A percentile compares a stretch with the other conserved stretches of the same genome.
phyloP scores from a whole-genome alignment of 2,113 vertebrate genomes.

The Paracanthobrama guichenoti region DNA sequence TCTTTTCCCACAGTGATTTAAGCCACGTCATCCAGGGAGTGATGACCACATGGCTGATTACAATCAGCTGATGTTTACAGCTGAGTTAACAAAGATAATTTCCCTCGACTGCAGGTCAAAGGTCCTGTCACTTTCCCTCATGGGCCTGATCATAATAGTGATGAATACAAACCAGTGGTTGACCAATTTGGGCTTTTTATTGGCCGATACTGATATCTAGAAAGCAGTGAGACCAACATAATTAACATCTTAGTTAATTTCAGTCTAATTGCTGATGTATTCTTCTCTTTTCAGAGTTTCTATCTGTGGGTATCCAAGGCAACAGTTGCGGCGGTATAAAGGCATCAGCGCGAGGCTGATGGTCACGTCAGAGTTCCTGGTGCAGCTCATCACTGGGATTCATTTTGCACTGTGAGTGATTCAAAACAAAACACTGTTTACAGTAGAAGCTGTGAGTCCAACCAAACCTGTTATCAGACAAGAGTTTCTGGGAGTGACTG shows the following conservation, averaged over 20 bases:
- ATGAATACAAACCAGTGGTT: not conserved
- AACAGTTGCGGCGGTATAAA: constrained; percentile 90
- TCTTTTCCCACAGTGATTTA: constrained; percentile 33
- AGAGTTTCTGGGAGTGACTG: not conserved
- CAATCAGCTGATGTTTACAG: constrained; percentile 19
- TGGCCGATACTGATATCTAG: not conserved
- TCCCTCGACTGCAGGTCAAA: not conserved
- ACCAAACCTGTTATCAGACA: not conserved
- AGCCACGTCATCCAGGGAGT: not conserved
- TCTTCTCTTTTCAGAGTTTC: constrained; percentile 80
- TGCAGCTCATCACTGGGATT: constrained; percentile 95
- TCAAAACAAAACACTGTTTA: not conserved
- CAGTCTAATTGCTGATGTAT: not conserved
- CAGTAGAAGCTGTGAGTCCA: not conserved
- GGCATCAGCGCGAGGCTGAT: constrained; percentile 87
- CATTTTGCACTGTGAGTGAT: constrained; percentile 94
- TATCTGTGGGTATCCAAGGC: constrained; percentile 94
- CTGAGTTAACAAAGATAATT: not conserved
- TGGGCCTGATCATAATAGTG: not conserved
- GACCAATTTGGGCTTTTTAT: not conserved
- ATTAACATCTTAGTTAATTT: not conserved
- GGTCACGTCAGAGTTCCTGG: constrained; percentile 94
- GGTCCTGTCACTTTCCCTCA: not conserved
- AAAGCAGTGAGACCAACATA: not conserved
- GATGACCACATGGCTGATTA: constrained; percentile 15